Base-by-base conservation (phyloP, 2,888 invertebrate genomes). In the Andrena fulva region DNA sequence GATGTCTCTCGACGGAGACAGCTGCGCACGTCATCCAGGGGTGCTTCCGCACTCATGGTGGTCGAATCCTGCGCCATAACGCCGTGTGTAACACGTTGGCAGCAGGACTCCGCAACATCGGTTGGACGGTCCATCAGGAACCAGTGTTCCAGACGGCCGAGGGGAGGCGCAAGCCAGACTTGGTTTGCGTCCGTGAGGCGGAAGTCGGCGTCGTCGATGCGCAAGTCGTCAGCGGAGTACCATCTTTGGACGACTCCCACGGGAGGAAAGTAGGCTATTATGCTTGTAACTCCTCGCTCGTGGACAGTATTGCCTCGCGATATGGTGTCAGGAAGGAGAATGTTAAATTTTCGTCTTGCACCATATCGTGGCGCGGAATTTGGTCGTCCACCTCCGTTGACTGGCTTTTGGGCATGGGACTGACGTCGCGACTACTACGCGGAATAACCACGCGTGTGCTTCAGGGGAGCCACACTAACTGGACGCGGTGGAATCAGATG, bases 31-130 rank as follows among this genome's bases (percentile, higher is more conserved):
- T 56, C 6, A 35, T 69, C 2, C 69, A 59, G 1, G 59, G 20
- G 20, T 69, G 69, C 1, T 59, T 59, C 4, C 24, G 69, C 12
- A 69, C 59, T 0, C 69, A 69, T 2, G 59, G 59, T 2, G 69
- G 69, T 0, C 54, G 69, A 16, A 27, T 69, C 7, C 16, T 69
- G 3, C 2, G 69, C 0, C 59, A 70, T 27, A 48, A 48, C 2
- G 29, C 62, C 2, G 33, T 62, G 3, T 62, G 62, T 20, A 31
- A 33, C 33, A 62, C 20, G 0, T 8, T 59, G 2, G 59, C 69
- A 0, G 1, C 16, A 0, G 59, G 16, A 0, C 8, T 60, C 5
- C 8, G 12, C 0, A 29, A 54, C 2, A 68, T 20, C 5, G 67
- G 67, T 6, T 68, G 27, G 48, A 10, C 5, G 1, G 54, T 31